Conservation (phyloP, 2,888 invertebrate genomes). For the Aquatica leii region DNA sequence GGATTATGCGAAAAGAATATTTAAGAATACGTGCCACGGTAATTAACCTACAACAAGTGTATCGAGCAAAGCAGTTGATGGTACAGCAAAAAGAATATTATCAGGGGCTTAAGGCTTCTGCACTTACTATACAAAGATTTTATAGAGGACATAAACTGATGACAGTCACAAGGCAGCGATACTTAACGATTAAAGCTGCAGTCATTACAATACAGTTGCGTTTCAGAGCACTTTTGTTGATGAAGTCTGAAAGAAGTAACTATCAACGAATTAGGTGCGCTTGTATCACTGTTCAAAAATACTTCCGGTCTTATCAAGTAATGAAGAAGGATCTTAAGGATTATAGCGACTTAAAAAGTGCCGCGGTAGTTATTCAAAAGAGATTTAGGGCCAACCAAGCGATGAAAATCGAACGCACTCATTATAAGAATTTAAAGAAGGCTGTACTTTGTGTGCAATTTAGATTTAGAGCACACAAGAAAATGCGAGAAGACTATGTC, state of each 20-base stretch:
- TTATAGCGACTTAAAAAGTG: not conserved
- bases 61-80: conserved; percentile 41
- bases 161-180: conserved; percentile 53
- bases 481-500: conserved; percentile 34
- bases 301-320: conserved; percentile 5
- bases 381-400: no score
- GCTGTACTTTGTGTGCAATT: conserved; percentile 58
- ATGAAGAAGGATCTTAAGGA: not conserved
- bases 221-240: conserved; percentile 55
- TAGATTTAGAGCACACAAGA: conserved; percentile 52
- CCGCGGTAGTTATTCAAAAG: not conserved
- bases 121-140: conserved; percentile 56
- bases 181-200: conserved; percentile 53
- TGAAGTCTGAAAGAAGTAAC: conserved; percentile 41
- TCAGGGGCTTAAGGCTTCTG: conserved; percentile 37
- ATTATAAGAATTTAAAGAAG: conserved; percentile 47
- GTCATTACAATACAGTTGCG: conserved; percentile 59
- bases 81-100: conserved; percentile 12
- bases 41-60: conserved; percentile 41
- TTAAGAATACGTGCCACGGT: conserved; percentile 35
- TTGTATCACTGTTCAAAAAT: conserved; percentile 36
- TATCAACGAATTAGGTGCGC: conserved; percentile 42
- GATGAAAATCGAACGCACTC: no score
- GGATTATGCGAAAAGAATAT: conserved; percentile 40
- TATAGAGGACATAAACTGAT: conserved; percentile 58